Evolutionary conservation across 1,140 invertebrate genomes (phyloP).

Genomic region (Scaptomyza montana): DNA sequence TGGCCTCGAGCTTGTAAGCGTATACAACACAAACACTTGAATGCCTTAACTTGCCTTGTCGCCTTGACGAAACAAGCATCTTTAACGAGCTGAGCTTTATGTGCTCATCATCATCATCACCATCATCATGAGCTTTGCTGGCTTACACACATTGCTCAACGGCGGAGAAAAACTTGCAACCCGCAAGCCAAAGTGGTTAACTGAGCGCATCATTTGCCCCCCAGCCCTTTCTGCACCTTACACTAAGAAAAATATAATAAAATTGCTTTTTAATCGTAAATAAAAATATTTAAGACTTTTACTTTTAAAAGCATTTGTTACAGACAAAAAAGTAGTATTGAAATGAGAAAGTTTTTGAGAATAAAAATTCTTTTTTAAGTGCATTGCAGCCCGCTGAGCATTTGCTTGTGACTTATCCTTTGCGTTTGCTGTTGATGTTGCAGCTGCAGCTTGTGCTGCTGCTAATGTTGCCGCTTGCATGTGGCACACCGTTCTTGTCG

Average conservation of each 20-base stretch:
- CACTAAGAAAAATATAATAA: no score
- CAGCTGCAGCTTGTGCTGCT: slow-evolving; percentile 15
- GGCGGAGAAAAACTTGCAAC: slow-evolving; percentile 47
- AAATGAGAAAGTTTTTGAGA: no score
- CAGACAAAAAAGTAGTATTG: no score
- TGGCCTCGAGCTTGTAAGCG: slow-evolving; percentile 54
- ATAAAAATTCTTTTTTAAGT: no score
- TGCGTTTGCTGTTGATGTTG: slow-evolving; percentile 37
- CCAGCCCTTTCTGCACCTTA: neutral
- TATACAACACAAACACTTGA: slow-evolving; percentile 46
- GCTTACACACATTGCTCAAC: slow-evolving; percentile 29
- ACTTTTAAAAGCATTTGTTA: no score
- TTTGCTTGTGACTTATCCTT: slow-evolving; percentile 51
- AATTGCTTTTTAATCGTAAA: no score
- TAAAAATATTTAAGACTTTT: no score
- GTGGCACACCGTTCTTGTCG: slow-evolving; percentile 47
- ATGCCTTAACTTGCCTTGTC: slow-evolving; percentile 14
- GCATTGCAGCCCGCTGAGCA: no score
- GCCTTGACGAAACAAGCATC: slow-evolving; percentile 47
- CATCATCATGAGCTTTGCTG: slow-evolving; percentile 35
- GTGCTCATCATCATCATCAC: slow-evolving; percentile 34
- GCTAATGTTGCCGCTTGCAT: slow-evolving; percentile 19
- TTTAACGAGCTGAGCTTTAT: slow-evolving; percentile 43
- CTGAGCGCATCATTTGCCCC: slow-evolving; percentile 42
- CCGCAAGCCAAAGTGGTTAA: slow-evolving; percentile 51